Conservation (phyloP, 2,113 vertebrate species). For the Benitochromis conjunctus region DNA sequence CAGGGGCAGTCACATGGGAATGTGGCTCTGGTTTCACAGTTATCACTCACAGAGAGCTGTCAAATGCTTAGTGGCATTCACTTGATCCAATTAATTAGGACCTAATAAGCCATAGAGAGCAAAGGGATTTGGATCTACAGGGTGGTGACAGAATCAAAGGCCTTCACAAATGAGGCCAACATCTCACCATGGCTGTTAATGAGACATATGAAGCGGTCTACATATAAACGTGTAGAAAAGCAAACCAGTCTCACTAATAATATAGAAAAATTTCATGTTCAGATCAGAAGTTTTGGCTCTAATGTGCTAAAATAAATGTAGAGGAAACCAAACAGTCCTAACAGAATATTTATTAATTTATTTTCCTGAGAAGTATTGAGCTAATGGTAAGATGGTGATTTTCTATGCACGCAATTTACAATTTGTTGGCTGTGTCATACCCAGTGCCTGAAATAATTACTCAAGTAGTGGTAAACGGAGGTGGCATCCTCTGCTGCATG, state of each 20-base stretch:
- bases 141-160: conserved; percentile 49
- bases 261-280: neutral
- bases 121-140: conserved; percentile 22
- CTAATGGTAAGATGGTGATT: neutral
- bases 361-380: neutral
- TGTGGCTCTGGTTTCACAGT: conserved; percentile 49
- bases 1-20: conserved; percentile 40
- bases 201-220: neutral
- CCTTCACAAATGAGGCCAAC: conserved; percentile 11
- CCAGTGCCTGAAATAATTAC: conserved; percentile 46
- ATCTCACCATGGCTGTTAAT: conserved; percentile 10
- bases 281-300: neutral
- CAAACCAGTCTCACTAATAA: neutral
- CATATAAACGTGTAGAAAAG: neutral
- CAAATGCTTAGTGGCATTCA: conserved; percentile 63
- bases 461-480: conserved; percentile 33
- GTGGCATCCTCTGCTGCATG: conserved; percentile 49
- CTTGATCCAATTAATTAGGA: conserved; percentile 68
- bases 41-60: conserved; percentile 64
- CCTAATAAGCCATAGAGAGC: conserved; percentile 54
- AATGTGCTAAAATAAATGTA: neutral
- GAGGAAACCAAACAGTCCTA: neutral
- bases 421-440: conserved; percentile 21
- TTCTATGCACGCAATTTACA: neutral
- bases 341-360: neutral